Conservation (phyloP, 1,140 invertebrate species). For the Trachymyrmex septentrionalis region DNA sequence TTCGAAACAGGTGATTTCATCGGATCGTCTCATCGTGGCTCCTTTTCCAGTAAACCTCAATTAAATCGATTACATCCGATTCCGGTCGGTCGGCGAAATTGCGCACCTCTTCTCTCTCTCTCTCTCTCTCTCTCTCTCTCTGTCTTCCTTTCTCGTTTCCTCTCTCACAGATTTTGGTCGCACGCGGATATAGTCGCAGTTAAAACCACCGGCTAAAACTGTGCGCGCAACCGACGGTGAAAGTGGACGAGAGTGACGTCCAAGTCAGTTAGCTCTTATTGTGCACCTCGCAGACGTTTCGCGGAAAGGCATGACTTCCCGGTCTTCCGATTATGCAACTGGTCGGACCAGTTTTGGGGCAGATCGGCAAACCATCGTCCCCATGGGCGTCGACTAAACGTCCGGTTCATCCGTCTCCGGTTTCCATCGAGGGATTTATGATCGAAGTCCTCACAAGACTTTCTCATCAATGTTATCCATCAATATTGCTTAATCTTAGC, state of each 20-base stretch:
- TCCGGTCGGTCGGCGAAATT: slow-evolving; percentile 38
- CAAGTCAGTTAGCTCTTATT: slow-evolving; percentile 76
- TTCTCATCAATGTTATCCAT: slow-evolving; percentile 21
- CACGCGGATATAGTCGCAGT: background rate
- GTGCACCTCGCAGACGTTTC: slow-evolving; percentile 78
- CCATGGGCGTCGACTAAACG: slow-evolving; percentile 21
- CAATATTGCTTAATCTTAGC: slow-evolving; percentile 18
- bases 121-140: background rate
- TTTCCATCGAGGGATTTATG: slow-evolving; percentile 44
- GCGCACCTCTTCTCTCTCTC: background rate
- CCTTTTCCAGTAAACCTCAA: background rate
- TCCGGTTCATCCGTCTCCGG: background rate
- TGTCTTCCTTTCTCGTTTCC: background rate
- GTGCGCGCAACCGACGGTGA: slow-evolving; percentile 76
- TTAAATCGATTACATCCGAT: slow-evolving; percentile 56
- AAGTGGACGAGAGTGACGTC: slow-evolving; percentile 77
- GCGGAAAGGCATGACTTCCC: slow-evolving; percentile 78
- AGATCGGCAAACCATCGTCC: background rate
- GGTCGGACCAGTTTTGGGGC: slow-evolving; percentile 80
- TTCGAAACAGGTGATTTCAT: slow-evolving; percentile 50
- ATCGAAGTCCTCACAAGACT: background rate
- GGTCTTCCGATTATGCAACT: slow-evolving; percentile 80
- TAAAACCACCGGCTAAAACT: slow-evolving; percentile 6
- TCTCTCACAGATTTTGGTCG: background rate
- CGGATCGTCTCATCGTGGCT: slow-evolving; percentile 1